Percentiles rank a stretch among this genome's conserved stretches.
Evolutionary conservation across 2,888 invertebrate species (phyloP).

Genomic region (Baronia brevicornis): DNA sequence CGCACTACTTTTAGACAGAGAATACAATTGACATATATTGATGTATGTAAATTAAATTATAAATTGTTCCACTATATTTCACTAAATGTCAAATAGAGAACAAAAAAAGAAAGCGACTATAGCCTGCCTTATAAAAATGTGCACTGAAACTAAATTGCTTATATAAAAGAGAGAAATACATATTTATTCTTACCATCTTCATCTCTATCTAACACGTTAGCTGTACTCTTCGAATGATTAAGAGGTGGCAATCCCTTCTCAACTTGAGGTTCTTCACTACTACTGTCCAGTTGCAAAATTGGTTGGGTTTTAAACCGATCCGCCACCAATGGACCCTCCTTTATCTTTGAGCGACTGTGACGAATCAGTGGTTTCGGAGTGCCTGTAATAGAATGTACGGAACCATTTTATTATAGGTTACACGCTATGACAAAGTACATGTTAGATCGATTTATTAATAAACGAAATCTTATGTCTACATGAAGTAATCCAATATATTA

Average conservation of each 20-base stretch:
- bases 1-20: no score
- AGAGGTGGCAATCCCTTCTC: constrained; percentile 40
- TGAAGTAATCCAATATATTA: no score
- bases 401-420: no score
- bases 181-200: constrained; percentile 59
- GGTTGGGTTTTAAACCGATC: constrained; percentile 83
- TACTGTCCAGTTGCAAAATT: constrained; percentile 46
- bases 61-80: constrained; percentile 6
- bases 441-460: no score
- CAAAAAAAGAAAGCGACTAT: no score
- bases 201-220: constrained; percentile 67
- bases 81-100: neutral
- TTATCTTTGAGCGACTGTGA: constrained; percentile 63
- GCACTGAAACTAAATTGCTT: constrained; percentile 8
- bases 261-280: constrained; percentile 22
- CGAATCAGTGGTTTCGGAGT: constrained; percentile 64
- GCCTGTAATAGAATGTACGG: no score
- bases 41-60: neutral
- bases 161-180: constrained; percentile 9
- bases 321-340: constrained; percentile 54
- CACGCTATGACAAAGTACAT: no score
- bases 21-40: neutral
- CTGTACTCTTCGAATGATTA: constrained; percentile 58
- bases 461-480: no score
- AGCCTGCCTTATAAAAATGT: no score